A percentile compares a stretch with the other conserved stretches of the same genome.
These are phyloP conservation scores for Pristis pectinata DNA, from an alignment of 2,797 vertebrate species.

Conservation along the genomic window DNA sequence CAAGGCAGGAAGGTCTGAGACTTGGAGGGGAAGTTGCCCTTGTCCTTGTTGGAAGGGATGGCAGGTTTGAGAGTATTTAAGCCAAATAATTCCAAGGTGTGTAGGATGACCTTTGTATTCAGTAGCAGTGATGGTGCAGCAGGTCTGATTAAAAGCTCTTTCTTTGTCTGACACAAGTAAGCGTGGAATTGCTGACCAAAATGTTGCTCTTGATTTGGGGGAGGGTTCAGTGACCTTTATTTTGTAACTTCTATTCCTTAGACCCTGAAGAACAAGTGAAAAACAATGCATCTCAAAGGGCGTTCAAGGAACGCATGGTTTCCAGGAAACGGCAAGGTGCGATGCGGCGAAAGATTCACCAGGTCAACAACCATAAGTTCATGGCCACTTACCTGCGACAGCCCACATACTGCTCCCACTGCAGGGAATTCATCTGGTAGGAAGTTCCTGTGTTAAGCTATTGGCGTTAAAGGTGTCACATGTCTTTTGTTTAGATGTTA, in stretches of 20 bases:
- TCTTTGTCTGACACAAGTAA: neutral
- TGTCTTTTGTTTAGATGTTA: neutral
- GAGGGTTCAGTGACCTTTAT: neutral
- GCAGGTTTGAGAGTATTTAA: no score
- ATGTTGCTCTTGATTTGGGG: neutral
- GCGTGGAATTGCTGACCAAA: no score
- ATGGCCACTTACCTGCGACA: conserved; percentile 94
- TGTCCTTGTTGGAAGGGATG: no score
- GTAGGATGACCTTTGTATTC: neutral
- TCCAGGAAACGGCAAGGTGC: conserved; percentile 83
- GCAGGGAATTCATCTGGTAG: conserved; percentile 97
- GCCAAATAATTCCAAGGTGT: neutral
- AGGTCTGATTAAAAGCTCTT: neutral
- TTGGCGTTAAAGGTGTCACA: neutral
- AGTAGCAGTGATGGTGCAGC: neutral
- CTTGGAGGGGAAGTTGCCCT: no score
- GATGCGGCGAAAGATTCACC: conserved; percentile 78
- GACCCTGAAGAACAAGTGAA: conserved; percentile 13
- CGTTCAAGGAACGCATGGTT: conserved; percentile 69
- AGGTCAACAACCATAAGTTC: conserved; percentile 96
- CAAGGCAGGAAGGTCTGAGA: no score
- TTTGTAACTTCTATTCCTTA: neutral
- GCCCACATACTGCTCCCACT: conserved; percentile 96
- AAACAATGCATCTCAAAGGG: conserved; percentile 52
- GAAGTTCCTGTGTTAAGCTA: conserved; percentile 40